These are phyloP conservation scores for Sminthopsis crassicaudata DNA, from an alignment of 2,113 vertebrate species.

Conservation along the genomic window DNA sequence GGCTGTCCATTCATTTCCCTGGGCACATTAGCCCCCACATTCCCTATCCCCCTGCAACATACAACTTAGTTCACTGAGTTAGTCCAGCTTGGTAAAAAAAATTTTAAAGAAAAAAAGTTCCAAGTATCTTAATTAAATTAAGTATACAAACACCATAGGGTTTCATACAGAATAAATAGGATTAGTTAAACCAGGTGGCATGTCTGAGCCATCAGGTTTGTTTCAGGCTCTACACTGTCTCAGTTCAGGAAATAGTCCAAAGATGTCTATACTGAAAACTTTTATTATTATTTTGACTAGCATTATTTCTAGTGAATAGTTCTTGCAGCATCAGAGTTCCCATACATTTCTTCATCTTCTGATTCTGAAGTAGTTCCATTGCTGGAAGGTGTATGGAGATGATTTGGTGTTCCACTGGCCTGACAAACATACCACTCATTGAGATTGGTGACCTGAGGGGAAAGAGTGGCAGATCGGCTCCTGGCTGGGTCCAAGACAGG, in stretches of 20 bases:
- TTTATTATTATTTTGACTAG: constrained; percentile 40
- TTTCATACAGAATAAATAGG: constrained; percentile 87
- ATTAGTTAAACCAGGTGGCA: constrained; percentile 80
- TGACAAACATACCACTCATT: constrained; percentile 99
- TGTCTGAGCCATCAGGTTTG: constrained; percentile 62
- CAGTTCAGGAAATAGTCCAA: constrained; percentile 57
- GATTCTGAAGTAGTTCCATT: constrained; percentile 92
- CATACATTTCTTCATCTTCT: constrained; percentile 92
- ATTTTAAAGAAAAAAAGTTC: constrained; percentile 60
- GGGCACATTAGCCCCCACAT: constrained; percentile 50
- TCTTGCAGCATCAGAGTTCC: constrained; percentile 89
- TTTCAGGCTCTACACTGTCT: constrained; percentile 68
- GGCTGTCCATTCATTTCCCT: constrained; percentile 52
- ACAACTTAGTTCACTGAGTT: constrained; percentile 15
- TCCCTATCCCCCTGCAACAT: constrained; percentile 52
- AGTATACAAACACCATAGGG: constrained; percentile 87
- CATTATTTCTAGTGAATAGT: constrained; percentile 89
- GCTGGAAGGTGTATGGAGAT: constrained; percentile 93
- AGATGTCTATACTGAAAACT: constrained; percentile 15
- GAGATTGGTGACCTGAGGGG: constrained; percentile 96
- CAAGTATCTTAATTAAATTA: constrained; percentile 87
- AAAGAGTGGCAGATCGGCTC: constrained; percentile 89
- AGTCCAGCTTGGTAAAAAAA: constrained; percentile 65
- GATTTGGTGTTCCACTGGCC: constrained; percentile 89
- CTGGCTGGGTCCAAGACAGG: constrained; percentile 86